Evolutionary conservation across 1,140 invertebrate genomes (phyloP).

Genomic region (Cydia amplana): DNA sequence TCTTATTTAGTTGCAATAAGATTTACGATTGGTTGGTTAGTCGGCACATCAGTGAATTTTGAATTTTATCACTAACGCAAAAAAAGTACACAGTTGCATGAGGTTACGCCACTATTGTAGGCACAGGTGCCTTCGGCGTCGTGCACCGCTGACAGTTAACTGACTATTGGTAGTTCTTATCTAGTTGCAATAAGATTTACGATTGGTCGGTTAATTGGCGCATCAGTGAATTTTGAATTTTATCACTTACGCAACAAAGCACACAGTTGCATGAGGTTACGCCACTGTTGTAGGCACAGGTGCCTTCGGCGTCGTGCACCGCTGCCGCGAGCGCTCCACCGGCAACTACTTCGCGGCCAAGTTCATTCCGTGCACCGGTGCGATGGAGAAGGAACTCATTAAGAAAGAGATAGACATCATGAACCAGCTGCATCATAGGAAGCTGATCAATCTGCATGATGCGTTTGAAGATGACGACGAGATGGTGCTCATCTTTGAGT

Average conservation of each 20-base stretch:
- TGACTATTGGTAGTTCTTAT: no score
- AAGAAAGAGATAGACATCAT: constrained; percentile 99
- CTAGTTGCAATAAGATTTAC: no score
- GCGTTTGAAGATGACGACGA: constrained; percentile 99
- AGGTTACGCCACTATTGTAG: no score
- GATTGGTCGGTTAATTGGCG: no score
- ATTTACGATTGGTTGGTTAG: no score
- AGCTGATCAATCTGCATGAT: constrained; percentile 98
- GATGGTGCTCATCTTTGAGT: constrained; percentile 99
- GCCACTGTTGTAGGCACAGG: constrained; percentile 87
- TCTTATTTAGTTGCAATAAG: no score
- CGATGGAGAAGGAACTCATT: constrained; percentile 97
- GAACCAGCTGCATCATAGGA: constrained; percentile 98
- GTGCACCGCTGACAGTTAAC: no score
- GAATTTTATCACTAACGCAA: no score
- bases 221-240: background rate
- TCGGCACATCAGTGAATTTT: no score
- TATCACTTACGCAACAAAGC: background rate
- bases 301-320: constrained; percentile 98
- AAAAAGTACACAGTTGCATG: no score
- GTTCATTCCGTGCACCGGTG: constrained; percentile 97
- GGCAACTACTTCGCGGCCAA: constrained; percentile 99
- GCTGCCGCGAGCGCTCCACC: constrained; percentile 96
- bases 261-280: constrained; percentile 45
- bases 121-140: no score